Percentiles rank a stretch among this genome's conserved stretches.
phyloP scores from a whole-genome alignment of 2,797 vertebrate species.

The Lithobates sylvaticus region DNA sequence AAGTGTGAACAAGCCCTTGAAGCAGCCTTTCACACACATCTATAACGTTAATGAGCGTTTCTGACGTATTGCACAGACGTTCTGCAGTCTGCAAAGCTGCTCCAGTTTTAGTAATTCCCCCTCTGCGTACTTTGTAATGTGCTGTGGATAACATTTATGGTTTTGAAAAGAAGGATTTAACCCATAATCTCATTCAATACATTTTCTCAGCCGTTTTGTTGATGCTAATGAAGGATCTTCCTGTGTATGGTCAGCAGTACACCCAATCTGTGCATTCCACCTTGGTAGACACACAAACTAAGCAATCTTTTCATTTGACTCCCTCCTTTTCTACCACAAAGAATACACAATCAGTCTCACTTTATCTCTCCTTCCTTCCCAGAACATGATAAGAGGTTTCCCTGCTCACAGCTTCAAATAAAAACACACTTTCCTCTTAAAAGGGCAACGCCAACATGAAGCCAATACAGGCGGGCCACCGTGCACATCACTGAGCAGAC shows the following conservation, averaged over 20 bases:
- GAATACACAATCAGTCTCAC: constrained; percentile 9
- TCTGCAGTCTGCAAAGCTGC: too few species aligned
- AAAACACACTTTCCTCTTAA: constrained; percentile 53
- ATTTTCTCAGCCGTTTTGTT: too few species aligned
- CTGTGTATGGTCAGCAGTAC: background rate
- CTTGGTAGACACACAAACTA: background rate
- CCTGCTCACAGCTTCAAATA: constrained; percentile 56
- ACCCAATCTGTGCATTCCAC: background rate
- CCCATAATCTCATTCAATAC: too few species aligned
- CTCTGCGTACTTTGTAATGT: too few species aligned
- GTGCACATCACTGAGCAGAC: background rate
- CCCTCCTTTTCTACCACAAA: background rate
- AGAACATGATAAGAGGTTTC: constrained; percentile 52
- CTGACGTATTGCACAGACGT: too few species aligned
- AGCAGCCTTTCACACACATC: too few species aligned
- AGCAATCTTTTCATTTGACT: background rate
- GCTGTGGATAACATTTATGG: too few species aligned
- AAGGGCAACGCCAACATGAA: constrained; percentile 1
- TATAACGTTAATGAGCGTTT: too few species aligned
- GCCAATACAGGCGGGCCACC: background rate
- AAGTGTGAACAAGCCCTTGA: too few species aligned
- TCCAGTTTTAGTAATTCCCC: too few species aligned
- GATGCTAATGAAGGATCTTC: too few species aligned
- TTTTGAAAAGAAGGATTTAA: too few species aligned
- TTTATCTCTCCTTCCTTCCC: constrained; percentile 40